Evolutionary conservation across 1,140 invertebrate species (phyloP).

Genomic region (Calephelis virginiensis): DNA sequence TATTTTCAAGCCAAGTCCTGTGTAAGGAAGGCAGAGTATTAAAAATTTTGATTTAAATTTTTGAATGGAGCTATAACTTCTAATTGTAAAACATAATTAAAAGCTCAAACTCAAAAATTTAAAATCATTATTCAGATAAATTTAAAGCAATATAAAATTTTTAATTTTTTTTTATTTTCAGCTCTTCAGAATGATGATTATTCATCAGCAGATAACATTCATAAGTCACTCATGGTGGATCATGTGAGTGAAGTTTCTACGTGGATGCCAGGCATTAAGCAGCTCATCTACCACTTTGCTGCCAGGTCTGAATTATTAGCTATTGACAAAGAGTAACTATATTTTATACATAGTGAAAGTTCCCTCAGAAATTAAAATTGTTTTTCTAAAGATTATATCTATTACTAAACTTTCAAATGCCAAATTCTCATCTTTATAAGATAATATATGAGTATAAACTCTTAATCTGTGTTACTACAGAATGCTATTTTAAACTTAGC

Average conservation of each 20-base stretch:
- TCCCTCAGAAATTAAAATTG: no score
- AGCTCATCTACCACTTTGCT: slow-evolving; percentile 69
- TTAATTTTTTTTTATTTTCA: slow-evolving; percentile 42
- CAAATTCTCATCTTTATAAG: no score
- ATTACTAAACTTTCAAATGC: no score
- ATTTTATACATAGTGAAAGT: no score
- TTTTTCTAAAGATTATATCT: no score
- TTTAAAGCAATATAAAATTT: background rate
- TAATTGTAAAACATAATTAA: slow-evolving; percentile 4
- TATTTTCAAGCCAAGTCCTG: no score
- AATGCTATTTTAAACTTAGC: no score
- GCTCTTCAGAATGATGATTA: slow-evolving; percentile 64
- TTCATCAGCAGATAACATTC: slow-evolving; percentile 73
- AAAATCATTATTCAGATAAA: no score
- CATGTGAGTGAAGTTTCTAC: slow-evolving; percentile 72
- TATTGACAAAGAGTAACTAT: slow-evolving; percentile 61
- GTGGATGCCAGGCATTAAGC: slow-evolving; percentile 79
- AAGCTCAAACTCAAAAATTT: no score
- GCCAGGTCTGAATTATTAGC: slow-evolving; percentile 64
- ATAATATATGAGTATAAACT: no score
- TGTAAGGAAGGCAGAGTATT: background rate
- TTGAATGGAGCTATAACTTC: background rate
- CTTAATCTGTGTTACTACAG: no score
- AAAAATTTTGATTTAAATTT: background rate
- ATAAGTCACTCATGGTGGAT: slow-evolving; percentile 77